Conservation (phyloP, 2,888 invertebrate genomes). For the Machimus rusticus region DNA sequence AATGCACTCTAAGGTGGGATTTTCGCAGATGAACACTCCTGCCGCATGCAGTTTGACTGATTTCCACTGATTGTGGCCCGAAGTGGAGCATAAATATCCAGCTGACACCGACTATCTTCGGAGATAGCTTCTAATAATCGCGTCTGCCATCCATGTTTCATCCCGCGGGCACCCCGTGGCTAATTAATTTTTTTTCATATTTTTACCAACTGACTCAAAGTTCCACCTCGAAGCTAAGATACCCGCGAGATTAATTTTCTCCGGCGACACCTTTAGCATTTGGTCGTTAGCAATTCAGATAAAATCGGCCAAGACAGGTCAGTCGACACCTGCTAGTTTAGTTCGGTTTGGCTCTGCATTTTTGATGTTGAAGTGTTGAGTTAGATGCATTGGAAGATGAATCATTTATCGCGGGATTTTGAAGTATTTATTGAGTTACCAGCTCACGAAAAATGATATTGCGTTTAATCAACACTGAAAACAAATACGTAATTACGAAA, state of each 20-base stretch:
- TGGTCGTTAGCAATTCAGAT: background rate
- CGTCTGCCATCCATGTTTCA: background rate
- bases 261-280: background rate
- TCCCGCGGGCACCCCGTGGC: background rate
- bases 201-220: background rate
- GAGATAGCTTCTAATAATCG: background rate
- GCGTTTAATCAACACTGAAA: background rate
- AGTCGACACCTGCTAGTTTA: background rate
- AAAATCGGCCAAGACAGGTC: background rate
- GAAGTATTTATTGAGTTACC: background rate
- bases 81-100: background rate
- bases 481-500: background rate
- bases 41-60: conserved; percentile 21
- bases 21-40: conserved; percentile 3
- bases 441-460: background rate
- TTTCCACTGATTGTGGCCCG: background rate
- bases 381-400: background rate
- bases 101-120: background rate
- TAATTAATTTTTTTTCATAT: conserved; percentile 6
- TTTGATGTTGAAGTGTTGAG: background rate
- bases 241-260: background rate
- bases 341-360: background rate
- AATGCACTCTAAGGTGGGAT: background rate
- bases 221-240: background rate
- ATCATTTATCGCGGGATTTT: background rate